Percentiles rank a stretch among this genome's conserved stretches.
Conservation (phyloP, 2,888 invertebrate genomes). For the Napeogenes sylphis region DNA sequence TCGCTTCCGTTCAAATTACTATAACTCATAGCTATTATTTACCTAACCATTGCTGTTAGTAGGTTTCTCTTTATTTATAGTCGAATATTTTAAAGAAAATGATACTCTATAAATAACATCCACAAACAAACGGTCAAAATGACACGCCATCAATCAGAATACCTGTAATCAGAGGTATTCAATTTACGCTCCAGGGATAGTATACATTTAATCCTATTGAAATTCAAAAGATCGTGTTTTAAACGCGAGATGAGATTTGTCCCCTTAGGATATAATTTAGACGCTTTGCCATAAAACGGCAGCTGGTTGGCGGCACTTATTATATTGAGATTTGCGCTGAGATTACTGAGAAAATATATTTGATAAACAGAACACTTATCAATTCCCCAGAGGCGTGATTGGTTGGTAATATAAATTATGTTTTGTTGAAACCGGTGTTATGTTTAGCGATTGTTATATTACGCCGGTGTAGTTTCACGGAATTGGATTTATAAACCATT, state of each 20-base stretch:
- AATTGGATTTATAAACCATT: slow-evolving; percentile 20
- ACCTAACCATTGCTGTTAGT: slow-evolving; percentile 33
- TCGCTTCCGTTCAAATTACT: slow-evolving; percentile 56
- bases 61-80: slow-evolving; percentile 23
- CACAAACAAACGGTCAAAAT: slow-evolving; percentile 27
- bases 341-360: slow-evolving; percentile 69
- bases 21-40: slow-evolving; percentile 54
- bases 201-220: slow-evolving; percentile 52
- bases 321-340: slow-evolving; percentile 56
- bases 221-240: slow-evolving; percentile 55
- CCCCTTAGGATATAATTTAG: slow-evolving; percentile 64
- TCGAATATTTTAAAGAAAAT: slow-evolving; percentile 22
- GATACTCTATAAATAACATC: slow-evolving; percentile 22
- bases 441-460: slow-evolving; percentile 30
- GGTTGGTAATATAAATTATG: slow-evolving; percentile 41
- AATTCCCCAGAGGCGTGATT: slow-evolving; percentile 55
- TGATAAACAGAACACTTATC: slow-evolving; percentile 71
- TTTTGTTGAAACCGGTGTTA: slow-evolving; percentile 37
- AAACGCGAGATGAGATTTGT: slow-evolving; percentile 59
- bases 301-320: slow-evolving; percentile 56
- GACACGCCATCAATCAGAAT: slow-evolving; percentile 28
- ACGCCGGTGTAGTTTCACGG: slow-evolving; percentile 13
- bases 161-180: slow-evolving; percentile 34
- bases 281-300: slow-evolving; percentile 60
- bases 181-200: slow-evolving; percentile 36